A percentile compares a stretch with the other conserved stretches of the same genome.
phyloP scores from a whole-genome alignment of 1,140 invertebrate genomes.

The Polypedilum vanderplanki region DNA sequence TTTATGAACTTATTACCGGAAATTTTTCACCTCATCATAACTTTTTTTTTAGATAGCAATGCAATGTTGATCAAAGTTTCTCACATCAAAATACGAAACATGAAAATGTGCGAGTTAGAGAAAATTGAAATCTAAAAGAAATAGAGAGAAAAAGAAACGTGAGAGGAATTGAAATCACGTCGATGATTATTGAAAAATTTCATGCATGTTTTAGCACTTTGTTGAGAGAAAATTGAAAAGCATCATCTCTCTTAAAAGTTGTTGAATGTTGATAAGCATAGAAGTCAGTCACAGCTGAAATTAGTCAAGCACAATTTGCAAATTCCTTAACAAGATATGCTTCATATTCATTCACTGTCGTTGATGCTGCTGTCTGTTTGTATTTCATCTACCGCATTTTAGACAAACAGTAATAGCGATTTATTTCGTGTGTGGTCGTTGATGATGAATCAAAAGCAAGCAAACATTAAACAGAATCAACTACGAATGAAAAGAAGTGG shows the following conservation, averaged over 20 bases:
- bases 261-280: neutral
- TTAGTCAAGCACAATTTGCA: slow-evolving; percentile 7
- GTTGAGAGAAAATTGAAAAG: neutral
- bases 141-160: too few relatives aligned
- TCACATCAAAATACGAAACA: too few relatives aligned
- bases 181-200: neutral
- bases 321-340: too few relatives aligned
- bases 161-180: neutral
- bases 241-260: neutral
- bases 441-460: neutral
- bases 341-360: too few relatives aligned
- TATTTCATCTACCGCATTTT: neutral
- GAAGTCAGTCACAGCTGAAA: neutral
- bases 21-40: neutral
- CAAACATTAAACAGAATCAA: neutral
- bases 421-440: neutral
- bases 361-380: too few relatives aligned
- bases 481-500: neutral
- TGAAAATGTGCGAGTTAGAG: neutral
- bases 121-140: neutral
- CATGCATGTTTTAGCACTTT: neutral
- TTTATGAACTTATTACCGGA: neutral
- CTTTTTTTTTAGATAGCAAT: neutral
- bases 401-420: neutral
- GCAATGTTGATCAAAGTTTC: neutral